Conservation (phyloP, 2,113 vertebrate species). For the Myrmophylax atrothorax region DNA sequence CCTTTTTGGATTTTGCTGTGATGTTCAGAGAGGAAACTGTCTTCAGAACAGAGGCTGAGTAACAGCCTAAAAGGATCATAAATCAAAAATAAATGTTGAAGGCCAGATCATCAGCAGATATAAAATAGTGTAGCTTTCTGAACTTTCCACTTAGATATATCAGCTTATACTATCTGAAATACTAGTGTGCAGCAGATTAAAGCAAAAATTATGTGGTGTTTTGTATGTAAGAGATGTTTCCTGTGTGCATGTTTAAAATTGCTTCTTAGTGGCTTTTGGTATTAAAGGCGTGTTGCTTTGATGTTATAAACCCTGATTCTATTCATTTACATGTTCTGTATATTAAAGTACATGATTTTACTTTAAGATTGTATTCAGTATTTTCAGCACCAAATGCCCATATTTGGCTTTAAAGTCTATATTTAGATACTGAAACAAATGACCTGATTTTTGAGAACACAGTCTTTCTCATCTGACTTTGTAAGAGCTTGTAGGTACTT, state of each 20-base stretch:
- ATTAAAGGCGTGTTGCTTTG: neutral
- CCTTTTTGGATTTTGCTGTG: neutral
- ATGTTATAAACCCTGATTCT: neutral
- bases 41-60: neutral
- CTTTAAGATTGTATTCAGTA: neutral
- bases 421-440: conserved; percentile 4
- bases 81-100: neutral
- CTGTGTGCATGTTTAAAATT: neutral
- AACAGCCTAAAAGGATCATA: neutral
- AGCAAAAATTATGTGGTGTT: neutral
- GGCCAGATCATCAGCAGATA: neutral
- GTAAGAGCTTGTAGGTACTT: neutral
- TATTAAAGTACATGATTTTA: neutral
- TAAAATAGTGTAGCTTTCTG: neutral
- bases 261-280: neutral
- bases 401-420: neutral
- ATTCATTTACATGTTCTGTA: fast-evolving
- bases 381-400: neutral
- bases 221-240: neutral
- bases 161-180: neutral
- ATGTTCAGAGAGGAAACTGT: neutral
- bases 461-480: neutral
- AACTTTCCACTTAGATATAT: neutral
- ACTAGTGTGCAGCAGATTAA: neutral
- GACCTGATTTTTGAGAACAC: neutral